phyloP scores from a whole-genome alignment of 2,113 vertebrate genomes.

The Echinops telfairi region DNA sequence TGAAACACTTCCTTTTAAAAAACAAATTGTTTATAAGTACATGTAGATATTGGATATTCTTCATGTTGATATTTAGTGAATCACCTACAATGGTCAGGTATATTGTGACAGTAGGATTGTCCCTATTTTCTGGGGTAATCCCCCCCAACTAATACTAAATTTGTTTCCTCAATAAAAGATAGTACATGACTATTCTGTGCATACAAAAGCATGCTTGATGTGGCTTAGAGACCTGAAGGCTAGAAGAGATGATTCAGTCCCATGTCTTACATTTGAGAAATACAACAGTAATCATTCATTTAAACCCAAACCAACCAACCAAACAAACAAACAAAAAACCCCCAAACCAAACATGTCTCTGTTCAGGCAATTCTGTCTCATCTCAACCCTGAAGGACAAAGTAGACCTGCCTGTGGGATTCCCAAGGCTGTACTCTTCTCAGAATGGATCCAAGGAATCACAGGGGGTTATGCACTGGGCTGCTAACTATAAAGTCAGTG shows the following conservation, averaged over 20 bases:
- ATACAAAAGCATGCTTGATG: not conserved
- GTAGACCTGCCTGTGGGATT: not conserved
- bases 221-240: slow-evolving; percentile 15
- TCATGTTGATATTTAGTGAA: not conserved
- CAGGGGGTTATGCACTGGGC: no score
- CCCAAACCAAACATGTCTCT: not conserved
- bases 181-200: slow-evolving; percentile 15
- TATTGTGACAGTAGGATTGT: not conserved
- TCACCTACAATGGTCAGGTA: not conserved
- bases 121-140: not conserved
- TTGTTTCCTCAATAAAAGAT: slow-evolving; percentile 28
- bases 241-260: not conserved
- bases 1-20: no score
- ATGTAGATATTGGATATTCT: not conserved
- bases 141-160: not conserved
- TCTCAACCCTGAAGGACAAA: not conserved
- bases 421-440: not conserved
- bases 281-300: slow-evolving; percentile 10
- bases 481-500: no score
- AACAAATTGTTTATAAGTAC: not conserved
- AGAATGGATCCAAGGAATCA: no score
- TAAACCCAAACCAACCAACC: not conserved
- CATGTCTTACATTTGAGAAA: slow-evolving; percentile 18
- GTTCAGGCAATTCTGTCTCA: not conserved
- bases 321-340: no score